Percentiles rank a stretch among this genome's conserved stretches.
Conservation (phyloP, 2,113 vertebrate species). For the Oophaga pumilio region DNA sequence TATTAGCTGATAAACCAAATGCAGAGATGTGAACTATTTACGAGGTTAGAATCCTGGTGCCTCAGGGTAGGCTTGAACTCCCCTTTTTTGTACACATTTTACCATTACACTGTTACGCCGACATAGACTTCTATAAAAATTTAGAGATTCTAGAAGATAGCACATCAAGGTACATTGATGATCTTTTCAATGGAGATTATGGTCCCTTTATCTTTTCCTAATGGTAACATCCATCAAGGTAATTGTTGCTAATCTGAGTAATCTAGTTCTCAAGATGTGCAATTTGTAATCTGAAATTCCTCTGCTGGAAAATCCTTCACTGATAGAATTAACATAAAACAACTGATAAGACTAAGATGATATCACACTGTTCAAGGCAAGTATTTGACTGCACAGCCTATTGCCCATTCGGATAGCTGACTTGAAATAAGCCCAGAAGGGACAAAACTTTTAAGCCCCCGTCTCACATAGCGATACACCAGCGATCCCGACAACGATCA, state of each 20-base stretch:
- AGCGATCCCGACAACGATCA: too few species aligned
- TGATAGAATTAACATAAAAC: not conserved
- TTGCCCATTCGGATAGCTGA: not conserved
- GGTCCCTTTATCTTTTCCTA: not conserved
- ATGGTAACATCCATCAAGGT: not conserved
- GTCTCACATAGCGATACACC: too few species aligned
- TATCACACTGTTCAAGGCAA: not conserved
- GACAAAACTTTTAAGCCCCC: not conserved
- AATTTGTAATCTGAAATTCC: constrained; percentile 12
- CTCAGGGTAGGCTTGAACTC: constrained; percentile 17
- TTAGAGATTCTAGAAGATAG: not conserved
- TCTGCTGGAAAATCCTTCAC: not conserved
- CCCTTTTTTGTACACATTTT: constrained; percentile 14
- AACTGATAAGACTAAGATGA: not conserved
- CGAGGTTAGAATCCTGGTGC: constrained; percentile 17
- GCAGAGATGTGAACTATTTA: not conserved
- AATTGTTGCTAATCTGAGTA: constrained; percentile 16
- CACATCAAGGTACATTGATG: not conserved
- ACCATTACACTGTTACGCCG: not conserved
- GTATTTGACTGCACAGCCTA: not conserved
- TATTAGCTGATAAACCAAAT: not conserved
- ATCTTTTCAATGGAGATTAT: not conserved
- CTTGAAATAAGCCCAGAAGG: not conserved
- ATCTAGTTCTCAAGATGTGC: constrained; percentile 4
- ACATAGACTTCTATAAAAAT: not conserved